Evolutionary conservation across 2,797 vertebrate genomes (phyloP).

Genomic region (Crotalus adamanteus): DNA sequence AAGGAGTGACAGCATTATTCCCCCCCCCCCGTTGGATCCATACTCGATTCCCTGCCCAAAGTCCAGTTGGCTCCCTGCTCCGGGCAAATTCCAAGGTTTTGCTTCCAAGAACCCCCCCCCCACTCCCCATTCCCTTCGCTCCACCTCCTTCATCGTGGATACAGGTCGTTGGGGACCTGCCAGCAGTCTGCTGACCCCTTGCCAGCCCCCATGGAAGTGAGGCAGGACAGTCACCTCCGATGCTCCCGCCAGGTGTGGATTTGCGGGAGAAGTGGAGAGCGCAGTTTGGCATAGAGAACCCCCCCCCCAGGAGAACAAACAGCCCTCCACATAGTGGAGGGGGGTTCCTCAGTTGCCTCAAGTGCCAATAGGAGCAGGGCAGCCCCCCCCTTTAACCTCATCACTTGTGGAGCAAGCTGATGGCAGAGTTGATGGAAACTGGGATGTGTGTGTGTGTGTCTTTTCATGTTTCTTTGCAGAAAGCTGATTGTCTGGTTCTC

Average conservation of each 20-base stretch:
- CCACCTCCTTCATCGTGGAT: too few relatives aligned
- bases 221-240: neutral
- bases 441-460: neutral
- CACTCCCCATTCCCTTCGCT: too few relatives aligned
- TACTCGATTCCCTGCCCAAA: neutral
- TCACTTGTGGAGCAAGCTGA: neutral
- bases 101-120: neutral
- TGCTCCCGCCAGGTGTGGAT: neutral
- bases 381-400: neutral
- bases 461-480: neutral
- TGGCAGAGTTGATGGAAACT: neutral
- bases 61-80: too few relatives aligned
- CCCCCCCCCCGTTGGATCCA: neutral
- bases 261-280: neutral
- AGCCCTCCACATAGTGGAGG: neutral
- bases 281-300: neutral
- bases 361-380: neutral
- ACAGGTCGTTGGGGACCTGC: neutral
- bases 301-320: neutral
- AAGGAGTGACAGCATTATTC: neutral
- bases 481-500: neutral
- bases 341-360: neutral
- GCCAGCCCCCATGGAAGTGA: neutral
- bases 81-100: too few relatives aligned
- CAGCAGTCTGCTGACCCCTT: neutral